Conservation (phyloP, 1,140 invertebrate genomes). For the Hylyphantes graminicola region DNA sequence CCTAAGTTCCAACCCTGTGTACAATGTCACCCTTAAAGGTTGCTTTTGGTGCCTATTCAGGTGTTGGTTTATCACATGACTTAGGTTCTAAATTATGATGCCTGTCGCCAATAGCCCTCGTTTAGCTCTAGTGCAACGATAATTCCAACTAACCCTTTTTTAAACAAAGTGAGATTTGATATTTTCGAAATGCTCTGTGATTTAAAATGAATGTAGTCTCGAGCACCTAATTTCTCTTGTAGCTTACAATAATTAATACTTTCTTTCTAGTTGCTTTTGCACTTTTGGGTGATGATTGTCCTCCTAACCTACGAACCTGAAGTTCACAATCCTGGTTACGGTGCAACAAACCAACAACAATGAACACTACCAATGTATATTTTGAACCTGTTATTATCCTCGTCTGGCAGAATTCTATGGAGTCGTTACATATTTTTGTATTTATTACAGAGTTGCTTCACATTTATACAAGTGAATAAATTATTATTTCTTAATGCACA, state of each 20-base stretch:
- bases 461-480: not conserved
- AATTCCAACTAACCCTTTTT: no score
- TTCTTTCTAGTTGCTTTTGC: constrained; percentile 73
- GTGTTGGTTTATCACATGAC: no score
- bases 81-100: no score
- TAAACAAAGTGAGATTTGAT: no score
- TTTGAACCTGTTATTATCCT: not conserved
- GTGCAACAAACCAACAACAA: constrained; percentile 45
- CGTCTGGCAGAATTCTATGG: not conserved
- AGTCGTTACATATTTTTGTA: not conserved
- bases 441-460: not conserved
- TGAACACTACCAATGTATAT: not conserved
- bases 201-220: not conserved
- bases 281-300: constrained; percentile 79
- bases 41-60: no score
- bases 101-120: no score
- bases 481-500: not conserved
- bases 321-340: constrained; percentile 69
- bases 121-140: no score
- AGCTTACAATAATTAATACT: constrained; percentile 17
- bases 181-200: not conserved
- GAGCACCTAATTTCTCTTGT: not conserved
- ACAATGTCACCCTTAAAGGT: no score
- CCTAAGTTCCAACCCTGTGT: no score
- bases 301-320: constrained; percentile 78